Base-by-base conservation (phyloP, 2,888 invertebrate species). In the Thymelicus sylvestris region DNA sequence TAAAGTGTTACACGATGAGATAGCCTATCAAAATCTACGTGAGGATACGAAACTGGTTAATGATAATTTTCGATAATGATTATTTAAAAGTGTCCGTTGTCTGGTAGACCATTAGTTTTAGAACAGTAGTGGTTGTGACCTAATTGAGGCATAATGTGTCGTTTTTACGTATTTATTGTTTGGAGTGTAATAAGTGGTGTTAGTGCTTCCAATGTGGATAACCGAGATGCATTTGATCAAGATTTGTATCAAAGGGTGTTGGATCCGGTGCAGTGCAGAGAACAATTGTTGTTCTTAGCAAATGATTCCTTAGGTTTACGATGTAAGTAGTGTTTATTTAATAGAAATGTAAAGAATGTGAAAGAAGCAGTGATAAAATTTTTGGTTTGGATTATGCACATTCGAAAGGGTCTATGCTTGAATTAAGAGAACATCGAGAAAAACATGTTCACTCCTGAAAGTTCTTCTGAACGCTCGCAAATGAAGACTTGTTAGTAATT, bases 221-320 rank as follows among this genome's bases (percentile, higher is more conserved):
- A 64, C 7, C 73, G 75, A 24, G 60, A 64, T 68, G 75, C 72
- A 10, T 75, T 77, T 8, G 74, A 77, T 59, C 61, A 72, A 19
- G 65, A 71, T 0, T 66, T 74, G 61, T 74, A 77, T 52, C 70
- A 72, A 39, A 68, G 59, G 39, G 74, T 77, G 8, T 41, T 75
- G 31, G 63, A 75, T 65, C 57, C 69, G 24, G 74, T 7, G 0
- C 55, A 72, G 12, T 77, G 77, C 15, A 48, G 63, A 2, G 60
- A 72, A 38, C 77, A 77, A 60, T 48, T 77, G n/a, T 10, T 60
- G 13, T 73, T 66, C 63, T 64, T 74, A n/a, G n/a, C n/a, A 6
- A 75, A 73, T 38, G 60, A 72, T 19, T 61, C 76, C 1, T 57
- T 76, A 38, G 68, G 73, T 55, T 67, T 75, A 39, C 69, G 66